Evolutionary conservation across 2,797 vertebrate genomes (phyloP).

Genomic region (Danio jaintianensis): DNA sequence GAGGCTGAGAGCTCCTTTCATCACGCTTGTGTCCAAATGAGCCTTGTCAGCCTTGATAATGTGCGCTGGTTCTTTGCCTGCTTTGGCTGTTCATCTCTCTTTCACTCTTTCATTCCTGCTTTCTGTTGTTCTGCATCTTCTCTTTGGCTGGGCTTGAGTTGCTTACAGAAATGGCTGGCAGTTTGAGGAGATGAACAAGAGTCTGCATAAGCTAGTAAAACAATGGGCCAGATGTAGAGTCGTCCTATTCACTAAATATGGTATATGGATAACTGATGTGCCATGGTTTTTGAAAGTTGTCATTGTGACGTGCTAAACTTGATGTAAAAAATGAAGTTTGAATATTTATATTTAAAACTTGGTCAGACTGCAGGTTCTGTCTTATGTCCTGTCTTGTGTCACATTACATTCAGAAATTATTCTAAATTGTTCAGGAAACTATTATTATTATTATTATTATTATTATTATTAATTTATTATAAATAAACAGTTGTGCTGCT

Average conservation of each 20-base stretch:
- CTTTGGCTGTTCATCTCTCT: slow-evolving; percentile 59
- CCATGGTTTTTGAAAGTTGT: not conserved
- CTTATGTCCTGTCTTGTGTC: too few relatives aligned
- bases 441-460: too few relatives aligned
- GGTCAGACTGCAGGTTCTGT: too few relatives aligned
- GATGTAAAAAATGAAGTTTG: too few relatives aligned
- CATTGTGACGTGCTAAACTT: not conserved
- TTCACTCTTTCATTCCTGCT: slow-evolving; percentile 52
- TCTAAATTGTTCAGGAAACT: too few relatives aligned
- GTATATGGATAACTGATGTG: not conserved
- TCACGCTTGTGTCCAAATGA: slow-evolving; percentile 72
- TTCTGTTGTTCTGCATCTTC: not conserved
- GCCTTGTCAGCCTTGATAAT: slow-evolving; percentile 78
- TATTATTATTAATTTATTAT: too few relatives aligned
- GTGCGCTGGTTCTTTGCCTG: slow-evolving; percentile 66
- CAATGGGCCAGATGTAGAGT: not conserved
- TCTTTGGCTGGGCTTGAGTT: slow-evolving; percentile 8
- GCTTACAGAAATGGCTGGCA: not conserved
- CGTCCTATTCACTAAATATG: not conserved
- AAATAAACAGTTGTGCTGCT: too few relatives aligned
- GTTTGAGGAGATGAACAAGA: not conserved
- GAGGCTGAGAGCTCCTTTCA: slow-evolving; percentile 73
- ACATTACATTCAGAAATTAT: too few relatives aligned
- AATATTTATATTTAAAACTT: too few relatives aligned
- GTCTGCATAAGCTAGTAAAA: not conserved